Conservation (phyloP, 1,140 invertebrate genomes). For the Zaprionus nigranus region DNA sequence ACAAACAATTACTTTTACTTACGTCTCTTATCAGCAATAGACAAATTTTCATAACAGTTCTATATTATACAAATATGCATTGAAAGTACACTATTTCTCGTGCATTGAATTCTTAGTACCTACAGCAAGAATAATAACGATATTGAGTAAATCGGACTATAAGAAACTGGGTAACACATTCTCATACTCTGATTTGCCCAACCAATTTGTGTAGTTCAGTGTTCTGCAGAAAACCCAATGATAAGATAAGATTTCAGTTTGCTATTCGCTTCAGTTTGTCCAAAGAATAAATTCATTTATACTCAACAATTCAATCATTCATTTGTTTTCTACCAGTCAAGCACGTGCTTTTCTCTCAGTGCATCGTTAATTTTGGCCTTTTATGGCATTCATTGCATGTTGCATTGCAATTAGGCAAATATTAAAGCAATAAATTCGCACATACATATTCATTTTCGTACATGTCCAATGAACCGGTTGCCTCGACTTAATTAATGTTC, state of each 20-base stretch:
- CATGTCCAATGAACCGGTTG: conserved; percentile 53
- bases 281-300: not conserved
- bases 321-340: not conserved
- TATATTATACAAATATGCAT: not conserved
- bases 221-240: not conserved
- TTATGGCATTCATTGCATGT: conserved; percentile 24
- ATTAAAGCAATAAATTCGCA: conserved; percentile 25
- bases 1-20: not conserved
- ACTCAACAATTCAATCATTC: not conserved
- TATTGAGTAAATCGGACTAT: too few relatives aligned
- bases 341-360: not conserved
- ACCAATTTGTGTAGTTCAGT: not conserved
- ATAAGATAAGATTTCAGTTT: not conserved
- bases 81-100: not conserved
- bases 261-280: not conserved
- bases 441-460: conserved; percentile 24
- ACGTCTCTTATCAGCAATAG: not conserved
- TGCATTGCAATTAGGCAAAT: conserved; percentile 42
- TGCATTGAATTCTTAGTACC: not conserved
- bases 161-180: too few relatives aligned
- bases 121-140: too few relatives aligned
- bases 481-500: conserved; percentile 20
- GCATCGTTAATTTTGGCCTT: conserved; percentile 18
- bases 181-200: too few relatives aligned
- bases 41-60: not conserved